Evolutionary conservation across 2,888 invertebrate genomes (phyloP), one percentile per base, ranked within the genome.

Genomic region (Cataglyphis altisquamis): DNA sequence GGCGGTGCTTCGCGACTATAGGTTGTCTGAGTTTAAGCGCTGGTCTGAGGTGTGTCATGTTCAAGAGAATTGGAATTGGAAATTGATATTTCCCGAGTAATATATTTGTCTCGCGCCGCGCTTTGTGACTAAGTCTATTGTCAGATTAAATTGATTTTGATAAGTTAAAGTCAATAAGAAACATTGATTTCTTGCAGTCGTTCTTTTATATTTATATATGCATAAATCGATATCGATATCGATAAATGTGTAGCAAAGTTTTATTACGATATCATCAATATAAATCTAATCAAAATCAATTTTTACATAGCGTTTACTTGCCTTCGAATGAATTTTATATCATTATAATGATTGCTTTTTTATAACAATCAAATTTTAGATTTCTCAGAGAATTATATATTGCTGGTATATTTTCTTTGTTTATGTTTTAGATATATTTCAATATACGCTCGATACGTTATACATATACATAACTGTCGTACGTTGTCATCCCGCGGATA

Each of bases 1-100:
- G 36, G 45, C 45, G 68, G 68, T 32, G 60, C 36, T 80, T 80
- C 48, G 78, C 45, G 29, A 70, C 78, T 68, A 60, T 78, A 41
- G 5, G 45, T 60, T 80, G 62, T 15, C 15, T 25, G 15, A 70
- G 45, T 48, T 60, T 80, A 62, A 70, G 62, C 45, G 52, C 52
- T 25, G 70, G 18, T 12, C 32, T 60, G 45, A 25, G 41, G 29
- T 21, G 41, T 32, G 45, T 78, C 57, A 45, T 9, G 21, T 70
- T 78, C n/a, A 32, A 32, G 9, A 52, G 52, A 52, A 52, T 52
- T 12, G 25, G 41, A 48, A 70, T 70, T 60, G 60, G 45, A 78
- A 68, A 68, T 78, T 68, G 45, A 78, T 78, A 67, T 41, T 57
- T 41, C 32, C 55, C 52, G 29, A 41, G 15, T 32, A 67, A 77